A percentile compares a stretch with the other conserved stretches of the same genome.
Evolutionary conservation across 2,113 vertebrate species (phyloP).

Genomic region (Ceyx margarethae): DNA sequence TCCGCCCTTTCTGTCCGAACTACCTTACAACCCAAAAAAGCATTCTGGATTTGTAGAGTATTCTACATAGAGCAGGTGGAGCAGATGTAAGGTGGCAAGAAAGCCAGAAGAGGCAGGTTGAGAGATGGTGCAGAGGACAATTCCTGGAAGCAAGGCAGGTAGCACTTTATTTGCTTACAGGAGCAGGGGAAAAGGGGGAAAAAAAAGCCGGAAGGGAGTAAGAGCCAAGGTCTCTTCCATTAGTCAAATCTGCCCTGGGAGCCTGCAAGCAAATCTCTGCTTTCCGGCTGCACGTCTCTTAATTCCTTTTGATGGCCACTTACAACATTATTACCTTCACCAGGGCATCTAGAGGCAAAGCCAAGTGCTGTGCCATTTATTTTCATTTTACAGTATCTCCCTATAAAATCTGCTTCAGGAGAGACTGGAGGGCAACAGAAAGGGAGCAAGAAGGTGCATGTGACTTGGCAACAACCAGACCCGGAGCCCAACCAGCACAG

Average conservation of each 20-base stretch:
- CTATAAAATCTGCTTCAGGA: conserved; percentile 26
- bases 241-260: conserved; percentile 63
- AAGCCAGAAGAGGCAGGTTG: neutral
- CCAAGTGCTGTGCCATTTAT: conserved; percentile 39
- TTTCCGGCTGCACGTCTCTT: conserved; percentile 65
- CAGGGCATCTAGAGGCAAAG: conserved; percentile 63
- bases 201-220: conserved; percentile 14
- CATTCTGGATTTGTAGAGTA: neutral
- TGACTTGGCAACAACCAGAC: neutral
- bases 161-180: neutral
- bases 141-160: neutral
- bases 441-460: neutral
- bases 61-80: fast-evolving
- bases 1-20: neutral
- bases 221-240: conserved; percentile 63
- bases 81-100: neutral
- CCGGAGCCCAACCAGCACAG: fast-evolving
- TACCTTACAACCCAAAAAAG: neutral
- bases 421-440: neutral
- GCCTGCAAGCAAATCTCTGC: conserved; percentile 64
- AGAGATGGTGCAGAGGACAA: neutral
- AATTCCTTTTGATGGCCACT: conserved; percentile 73
- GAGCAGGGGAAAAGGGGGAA: neutral
- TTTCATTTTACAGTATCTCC: conserved; percentile 43
- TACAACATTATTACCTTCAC: conserved; percentile 69